Base-by-base conservation (phyloP, 2,888 invertebrate species). In the Nasonovia ribisnigri region DNA sequence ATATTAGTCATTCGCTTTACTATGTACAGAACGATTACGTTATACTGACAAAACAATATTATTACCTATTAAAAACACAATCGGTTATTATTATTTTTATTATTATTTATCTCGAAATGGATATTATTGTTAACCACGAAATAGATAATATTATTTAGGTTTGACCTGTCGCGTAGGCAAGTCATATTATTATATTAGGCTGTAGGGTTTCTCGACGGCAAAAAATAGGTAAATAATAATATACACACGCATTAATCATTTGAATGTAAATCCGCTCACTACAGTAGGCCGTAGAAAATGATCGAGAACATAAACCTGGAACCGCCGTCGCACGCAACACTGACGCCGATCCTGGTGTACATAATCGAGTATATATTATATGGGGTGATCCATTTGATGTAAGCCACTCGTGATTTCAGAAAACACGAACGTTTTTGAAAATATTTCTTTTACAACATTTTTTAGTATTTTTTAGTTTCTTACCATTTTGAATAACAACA, bases 321-420 rank as follows among this genome's bases (percentile, higher is more conserved):
- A 86, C 42, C 46, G 29, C 51, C 20, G 51, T 88, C 51, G 54
- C 88, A 88, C 88, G 88, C 88, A 51, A 88, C 88, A 36, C 88
- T 88, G 88, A 88, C 51, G 88, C 51, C 51, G 88, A 46, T 86
- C 46, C 46, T 77, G 36, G 77, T 77, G 77, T 77, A n/a, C 16
- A 11, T 67, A n/a, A 77, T 77, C 77, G 77, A 8, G 20, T 77
- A 77, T 36, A 36, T 20, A 57, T 57, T 77, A 57, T 57, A 57
- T 26, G 26, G 26, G 26, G 57, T 57, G 26, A 26, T 57, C 26
- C 57, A 26, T 26, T 57, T 57, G 26, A 57, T 26, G 57, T 26
- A 10, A 57, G 57, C 26, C 26, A 57, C 57, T 57, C 8, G 57
- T 57, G 5, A 57, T 26, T 16, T 57, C 10, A 8, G 26, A 8